Base-by-base conservation (phyloP, 2,888 invertebrate species). In the Chironomus tentans region DNA sequence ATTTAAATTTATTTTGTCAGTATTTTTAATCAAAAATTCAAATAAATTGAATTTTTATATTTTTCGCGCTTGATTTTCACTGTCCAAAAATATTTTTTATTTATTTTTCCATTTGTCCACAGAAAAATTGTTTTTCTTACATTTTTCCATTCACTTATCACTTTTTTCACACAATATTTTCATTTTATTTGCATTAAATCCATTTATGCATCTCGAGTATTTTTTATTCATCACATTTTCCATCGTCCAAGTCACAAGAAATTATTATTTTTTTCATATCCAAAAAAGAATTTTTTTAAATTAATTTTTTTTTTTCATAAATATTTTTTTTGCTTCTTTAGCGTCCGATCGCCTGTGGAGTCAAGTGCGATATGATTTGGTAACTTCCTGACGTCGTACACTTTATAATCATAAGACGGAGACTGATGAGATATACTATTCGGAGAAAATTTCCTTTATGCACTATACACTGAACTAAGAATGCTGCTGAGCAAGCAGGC, bases 341-440 rank as follows among this genome's bases (percentile, higher is more conserved):
- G 72, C 72, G 72, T 72, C 72, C 72, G 72, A 72, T 62, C 72
- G 72, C 62, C 50, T 72, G 72, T 72, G 72, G 72, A 72, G 72
- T 72, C 72, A 72, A 72, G 72, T 72, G 61, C 72, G 72, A 72
- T 72, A 72, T 72, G 72, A 72, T 72, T 61, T 72, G 24, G 21
- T 24, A 72, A 38, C 61, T 72, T 72, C 72, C 72, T 72, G 62
- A 46, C 61, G 72, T 62, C 61, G 72, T 72, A 72, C 72, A 72
- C 72, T 72, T 72, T 72, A 72, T 72, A 72, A 61, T 72, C 38
- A 72, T 72, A 72, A 72, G 72, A 72, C 46, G 61, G 21, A 28
- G 65, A 65, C 21, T 65, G 65, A 65, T 21, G 65, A 56, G 56
- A 56, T 18, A 56, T 56, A 56, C n/a, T 56, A 56, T 18, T 56